Conservation (phyloP, 2,888 invertebrate species). For the Glaucopsyche alexis region DNA sequence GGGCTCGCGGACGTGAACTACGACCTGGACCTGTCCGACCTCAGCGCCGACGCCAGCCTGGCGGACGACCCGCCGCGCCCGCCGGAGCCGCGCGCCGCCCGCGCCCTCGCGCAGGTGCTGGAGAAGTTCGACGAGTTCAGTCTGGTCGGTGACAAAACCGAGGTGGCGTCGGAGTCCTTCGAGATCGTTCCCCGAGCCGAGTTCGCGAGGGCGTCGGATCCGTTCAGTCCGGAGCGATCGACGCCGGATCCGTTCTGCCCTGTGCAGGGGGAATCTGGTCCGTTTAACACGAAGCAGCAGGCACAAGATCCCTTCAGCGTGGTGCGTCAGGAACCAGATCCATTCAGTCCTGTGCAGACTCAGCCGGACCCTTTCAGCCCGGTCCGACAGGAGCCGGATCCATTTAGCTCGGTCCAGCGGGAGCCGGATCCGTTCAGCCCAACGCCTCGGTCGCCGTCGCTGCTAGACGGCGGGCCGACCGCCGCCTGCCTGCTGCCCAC, state of each 20-base stretch:
- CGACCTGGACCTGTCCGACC: constrained; percentile 87
- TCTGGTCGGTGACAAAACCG: constrained; percentile 50
- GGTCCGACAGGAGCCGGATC: constrained; percentile 34
- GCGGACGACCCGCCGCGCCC: constrained; percentile 82
- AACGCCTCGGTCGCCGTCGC: constrained; percentile 49
- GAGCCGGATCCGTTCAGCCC: constrained; percentile 45
- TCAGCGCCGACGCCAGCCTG: constrained; percentile 85
- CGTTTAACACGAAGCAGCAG: neutral
- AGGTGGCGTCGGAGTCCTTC: constrained; percentile 52
- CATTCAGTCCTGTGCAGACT: constrained; percentile 19
- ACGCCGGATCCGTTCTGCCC: constrained; percentile 45
- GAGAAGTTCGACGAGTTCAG: constrained; percentile 67
- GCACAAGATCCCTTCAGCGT: neutral
- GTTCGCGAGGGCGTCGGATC: constrained; percentile 37
- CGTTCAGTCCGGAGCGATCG: constrained; percentile 26
- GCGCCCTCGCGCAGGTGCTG: constrained; percentile 46
- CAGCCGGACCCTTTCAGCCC: constrained; percentile 45
- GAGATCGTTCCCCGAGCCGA: constrained; percentile 52
- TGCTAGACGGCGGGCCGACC: constrained; percentile 67
- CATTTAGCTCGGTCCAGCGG: constrained; percentile 27
- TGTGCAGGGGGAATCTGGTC: constrained; percentile 39
- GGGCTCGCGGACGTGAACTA: constrained; percentile 86
- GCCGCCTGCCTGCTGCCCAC: constrained; percentile 77
- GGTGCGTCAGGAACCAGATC: neutral
- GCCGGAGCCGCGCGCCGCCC: constrained; percentile 80